Evolutionary conservation across 2,888 invertebrate species (phyloP).

Genomic region (Athrips mouffetella): DNA sequence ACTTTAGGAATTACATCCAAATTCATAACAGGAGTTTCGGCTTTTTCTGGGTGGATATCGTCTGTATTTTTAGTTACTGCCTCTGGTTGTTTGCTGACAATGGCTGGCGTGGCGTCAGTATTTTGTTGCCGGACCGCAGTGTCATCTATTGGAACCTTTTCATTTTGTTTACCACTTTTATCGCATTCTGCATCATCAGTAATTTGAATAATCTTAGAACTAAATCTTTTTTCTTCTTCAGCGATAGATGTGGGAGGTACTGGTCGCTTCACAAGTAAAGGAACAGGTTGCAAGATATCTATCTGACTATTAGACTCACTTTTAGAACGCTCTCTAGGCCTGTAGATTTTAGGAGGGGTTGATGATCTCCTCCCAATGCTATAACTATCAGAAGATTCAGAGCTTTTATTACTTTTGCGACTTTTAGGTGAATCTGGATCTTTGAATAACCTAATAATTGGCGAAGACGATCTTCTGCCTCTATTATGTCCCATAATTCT

Average conservation of each 20-base stretch:
- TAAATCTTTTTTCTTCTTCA: background rate
- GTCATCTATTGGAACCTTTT: no score
- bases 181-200: no score
- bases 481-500: constrained; percentile 50
- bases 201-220: background rate
- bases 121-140: no score
- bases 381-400: constrained; percentile 13
- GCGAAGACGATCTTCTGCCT: constrained; percentile 29
- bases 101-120: no score
- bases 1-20: constrained; percentile 4
- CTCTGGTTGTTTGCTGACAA: no score
- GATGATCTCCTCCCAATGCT: background rate
- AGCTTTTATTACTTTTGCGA: constrained; percentile 15
- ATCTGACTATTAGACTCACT: background rate
- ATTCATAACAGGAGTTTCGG: background rate
- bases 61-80: background rate
- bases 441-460: constrained; percentile 8
- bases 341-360: constrained; percentile 15
- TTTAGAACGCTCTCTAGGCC: background rate
- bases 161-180: no score
- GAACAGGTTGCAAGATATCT: background rate
- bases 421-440: constrained; percentile 4
- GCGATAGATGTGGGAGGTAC: background rate
- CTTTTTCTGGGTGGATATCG: background rate
- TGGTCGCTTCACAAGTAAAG: background rate